Evolutionary conservation across 2,113 vertebrate genomes (phyloP).

Genomic region (Pogona vitticeps): DNA sequence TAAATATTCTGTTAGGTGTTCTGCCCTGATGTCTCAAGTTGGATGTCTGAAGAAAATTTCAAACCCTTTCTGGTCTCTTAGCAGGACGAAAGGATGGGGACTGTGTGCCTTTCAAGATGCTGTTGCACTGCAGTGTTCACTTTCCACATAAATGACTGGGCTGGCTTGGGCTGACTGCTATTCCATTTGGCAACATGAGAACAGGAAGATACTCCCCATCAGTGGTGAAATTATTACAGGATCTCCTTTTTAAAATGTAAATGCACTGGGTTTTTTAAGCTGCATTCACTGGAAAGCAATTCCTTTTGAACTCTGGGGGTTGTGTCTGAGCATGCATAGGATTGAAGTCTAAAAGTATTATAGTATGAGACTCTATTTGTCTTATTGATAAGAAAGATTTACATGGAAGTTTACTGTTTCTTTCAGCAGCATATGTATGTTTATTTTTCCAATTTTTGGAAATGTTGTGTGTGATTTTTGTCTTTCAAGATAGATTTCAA

Average conservation of each 20-base stretch:
- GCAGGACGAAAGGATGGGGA: too few species aligned
- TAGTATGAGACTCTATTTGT: neutral
- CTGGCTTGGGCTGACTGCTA: too few species aligned
- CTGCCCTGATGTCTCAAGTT: too few species aligned
- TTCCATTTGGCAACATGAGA: too few species aligned
- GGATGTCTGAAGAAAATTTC: too few species aligned
- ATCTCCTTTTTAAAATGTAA: neutral
- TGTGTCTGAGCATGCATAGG: neutral
- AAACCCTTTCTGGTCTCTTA: too few species aligned
- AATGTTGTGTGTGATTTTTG: slow-evolving; percentile 58
- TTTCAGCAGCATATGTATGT: too few species aligned
- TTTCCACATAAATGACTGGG: too few species aligned
- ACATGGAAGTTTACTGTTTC: neutral
- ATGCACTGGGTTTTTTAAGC: neutral
- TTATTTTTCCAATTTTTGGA: neutral
- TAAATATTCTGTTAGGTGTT: neutral
- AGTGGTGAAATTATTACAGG: neutral
- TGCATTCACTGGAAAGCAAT: neutral
- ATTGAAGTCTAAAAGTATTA: neutral
- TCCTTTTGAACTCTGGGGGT: neutral
- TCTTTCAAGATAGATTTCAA: neutral
- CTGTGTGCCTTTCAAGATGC: too few species aligned
- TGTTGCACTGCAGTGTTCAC: too few species aligned
- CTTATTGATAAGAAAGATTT: neutral
- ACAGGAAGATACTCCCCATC: too few species aligned